These are phyloP conservation scores for Otolemur crassicaudatus DNA, from an alignment of 2,797 vertebrate species.

Conservation along the genomic window DNA sequence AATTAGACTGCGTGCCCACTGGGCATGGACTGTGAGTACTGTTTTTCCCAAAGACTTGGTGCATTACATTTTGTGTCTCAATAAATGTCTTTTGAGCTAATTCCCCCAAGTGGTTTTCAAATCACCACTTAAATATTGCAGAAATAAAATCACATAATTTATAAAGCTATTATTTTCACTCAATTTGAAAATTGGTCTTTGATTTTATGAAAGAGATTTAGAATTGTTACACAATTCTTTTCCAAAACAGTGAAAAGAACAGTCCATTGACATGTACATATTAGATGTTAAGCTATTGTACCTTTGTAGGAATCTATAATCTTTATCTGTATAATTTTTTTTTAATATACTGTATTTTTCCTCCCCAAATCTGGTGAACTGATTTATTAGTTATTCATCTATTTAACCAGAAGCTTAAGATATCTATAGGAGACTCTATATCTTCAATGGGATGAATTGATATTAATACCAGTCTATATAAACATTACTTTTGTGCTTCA, in stretches of 20 bases:
- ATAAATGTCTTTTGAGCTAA: conserved; percentile 19
- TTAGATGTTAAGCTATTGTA: background rate
- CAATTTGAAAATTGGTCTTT: conserved; percentile 5
- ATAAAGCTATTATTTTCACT: background rate
- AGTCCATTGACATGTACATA: background rate
- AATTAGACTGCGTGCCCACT: conserved; percentile 63
- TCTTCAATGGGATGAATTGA: background rate
- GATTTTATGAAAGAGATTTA: background rate
- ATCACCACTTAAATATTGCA: background rate
- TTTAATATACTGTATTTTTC: background rate
- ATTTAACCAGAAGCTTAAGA: background rate
- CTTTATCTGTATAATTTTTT: background rate
- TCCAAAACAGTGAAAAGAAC: background rate
- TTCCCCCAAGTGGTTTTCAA: background rate
- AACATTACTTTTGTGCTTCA: background rate
- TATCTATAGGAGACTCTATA: rapidly evolving
- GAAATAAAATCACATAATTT: conserved; percentile 5
- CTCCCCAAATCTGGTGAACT: background rate
- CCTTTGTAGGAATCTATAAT: background rate
- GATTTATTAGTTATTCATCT: background rate
- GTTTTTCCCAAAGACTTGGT: conserved; percentile 24
- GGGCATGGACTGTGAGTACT: background rate
- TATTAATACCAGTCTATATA: background rate
- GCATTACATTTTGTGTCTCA: background rate
- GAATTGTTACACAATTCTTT: background rate